A percentile compares a stretch with the other conserved stretches of the same genome.
phyloP scores from a whole-genome alignment of 1,140 invertebrate genomes.

The Zeugodacus cucurbitae region DNA sequence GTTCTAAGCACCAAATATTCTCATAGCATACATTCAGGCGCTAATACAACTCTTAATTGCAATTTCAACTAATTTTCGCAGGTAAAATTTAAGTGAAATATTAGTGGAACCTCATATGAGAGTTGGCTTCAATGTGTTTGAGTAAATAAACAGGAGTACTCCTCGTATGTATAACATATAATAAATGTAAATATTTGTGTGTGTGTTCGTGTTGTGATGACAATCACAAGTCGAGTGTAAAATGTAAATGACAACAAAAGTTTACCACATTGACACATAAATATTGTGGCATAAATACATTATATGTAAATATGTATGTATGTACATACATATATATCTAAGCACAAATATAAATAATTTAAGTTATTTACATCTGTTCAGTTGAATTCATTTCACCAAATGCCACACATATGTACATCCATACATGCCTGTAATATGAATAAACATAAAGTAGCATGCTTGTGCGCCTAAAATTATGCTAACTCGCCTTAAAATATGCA shows the following conservation, averaged over 20 bases:
- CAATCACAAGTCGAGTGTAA: constrained; percentile 32
- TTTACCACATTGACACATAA: not conserved
- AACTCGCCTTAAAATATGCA: constrained; percentile 7
- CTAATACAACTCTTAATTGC: too few relatives aligned
- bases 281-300: constrained; percentile 1
- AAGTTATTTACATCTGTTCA: not conserved
- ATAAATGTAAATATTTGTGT: not conserved
- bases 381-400: not conserved
- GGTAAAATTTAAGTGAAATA: not conserved
- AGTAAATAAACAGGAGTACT: not conserved
- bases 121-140: not conserved
- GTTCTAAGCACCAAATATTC: too few relatives aligned
- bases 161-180: not conserved
- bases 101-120: not conserved
- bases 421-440: not conserved
- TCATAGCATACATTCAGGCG: too few relatives aligned
- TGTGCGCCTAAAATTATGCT: constrained; percentile 19
- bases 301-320: not conserved
- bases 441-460: constrained; percentile 15
- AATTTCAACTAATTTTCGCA: not conserved
- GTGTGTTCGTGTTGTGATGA: not conserved
- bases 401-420: not conserved
- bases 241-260: constrained; percentile 32
- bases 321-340: not conserved
- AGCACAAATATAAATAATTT: not conserved